Percentiles rank a stretch among this genome's conserved stretches.
Conservation (phyloP, 2,888 invertebrate species). For the Nymphalis c-album region DNA sequence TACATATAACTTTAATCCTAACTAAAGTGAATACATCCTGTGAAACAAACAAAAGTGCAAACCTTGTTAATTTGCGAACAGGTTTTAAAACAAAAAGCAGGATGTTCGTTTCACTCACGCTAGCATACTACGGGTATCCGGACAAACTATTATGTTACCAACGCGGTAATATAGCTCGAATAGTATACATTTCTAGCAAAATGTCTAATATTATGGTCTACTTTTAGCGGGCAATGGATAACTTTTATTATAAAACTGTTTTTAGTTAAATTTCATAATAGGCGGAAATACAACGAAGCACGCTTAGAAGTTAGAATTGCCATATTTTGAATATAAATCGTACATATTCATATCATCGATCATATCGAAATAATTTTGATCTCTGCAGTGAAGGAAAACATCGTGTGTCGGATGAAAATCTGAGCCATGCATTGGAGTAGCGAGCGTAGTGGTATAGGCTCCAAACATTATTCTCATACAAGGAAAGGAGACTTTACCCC, state of each 20-base stretch:
- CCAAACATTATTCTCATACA: too few species aligned
- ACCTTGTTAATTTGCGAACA: constrained; percentile 37
- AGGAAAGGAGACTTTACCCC: too few species aligned
- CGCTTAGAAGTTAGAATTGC: not conserved
- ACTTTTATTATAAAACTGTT: not conserved
- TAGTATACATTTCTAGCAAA: constrained; percentile 7
- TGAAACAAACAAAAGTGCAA: constrained; percentile 14
- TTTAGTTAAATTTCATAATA: not conserved
- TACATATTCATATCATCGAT: too few species aligned
- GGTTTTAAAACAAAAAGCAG: constrained; percentile 48
- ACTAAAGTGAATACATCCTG: constrained; percentile 9
- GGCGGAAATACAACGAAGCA: constrained; percentile 5
- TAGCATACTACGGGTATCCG: constrained; percentile 39
- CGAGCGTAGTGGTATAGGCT: too few species aligned
- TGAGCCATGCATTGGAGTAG: too few species aligned
- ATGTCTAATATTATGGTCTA: not conserved
- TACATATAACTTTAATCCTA: not conserved
- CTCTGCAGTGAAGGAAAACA: too few species aligned
- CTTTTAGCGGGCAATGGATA: constrained; percentile 8
- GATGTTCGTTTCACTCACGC: constrained; percentile 45
- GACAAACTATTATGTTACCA: constrained; percentile 36
- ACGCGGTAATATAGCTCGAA: constrained; percentile 10
- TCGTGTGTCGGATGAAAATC: too few species aligned
- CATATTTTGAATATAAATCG: too few species aligned
- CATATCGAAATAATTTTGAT: too few species aligned